Conservation (phyloP, 2,888 invertebrate species). For the Byasa hedistus region DNA sequence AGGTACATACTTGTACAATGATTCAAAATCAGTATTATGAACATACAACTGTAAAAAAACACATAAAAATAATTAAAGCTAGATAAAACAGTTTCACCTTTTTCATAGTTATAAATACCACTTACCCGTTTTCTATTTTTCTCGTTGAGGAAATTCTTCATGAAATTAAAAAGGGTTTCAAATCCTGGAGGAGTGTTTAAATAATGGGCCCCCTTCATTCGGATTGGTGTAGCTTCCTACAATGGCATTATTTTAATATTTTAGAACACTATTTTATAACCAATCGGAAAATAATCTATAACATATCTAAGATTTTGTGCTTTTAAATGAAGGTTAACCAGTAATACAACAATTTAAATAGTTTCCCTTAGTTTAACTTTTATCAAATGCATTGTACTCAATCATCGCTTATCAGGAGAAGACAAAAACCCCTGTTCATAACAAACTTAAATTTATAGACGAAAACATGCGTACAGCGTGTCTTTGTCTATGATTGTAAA, state of each 20-base stretch:
- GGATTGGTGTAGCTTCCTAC: constrained; percentile 77
- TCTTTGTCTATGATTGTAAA: too few relatives aligned
- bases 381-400: neutral
- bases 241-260: constrained; percentile 32
- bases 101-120: constrained; percentile 5
- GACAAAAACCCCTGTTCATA: too few relatives aligned
- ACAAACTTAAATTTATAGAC: too few relatives aligned
- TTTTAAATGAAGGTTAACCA: neutral
- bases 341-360: neutral
- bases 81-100: neutral
- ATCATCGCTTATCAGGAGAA: too few relatives aligned
- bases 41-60: constrained; percentile 60
- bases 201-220: constrained; percentile 76
- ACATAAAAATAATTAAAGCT: neutral
- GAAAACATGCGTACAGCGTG: too few relatives aligned
- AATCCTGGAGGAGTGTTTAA: constrained; percentile 72
- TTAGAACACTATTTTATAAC: too few relatives aligned
- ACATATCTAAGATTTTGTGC: neutral
- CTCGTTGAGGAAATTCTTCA: constrained; percentile 71
- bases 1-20: constrained; percentile 77
- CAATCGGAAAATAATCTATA: neutral
- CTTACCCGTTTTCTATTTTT: constrained; percentile 74
- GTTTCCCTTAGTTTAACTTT: neutral
- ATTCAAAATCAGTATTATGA: constrained; percentile 68
- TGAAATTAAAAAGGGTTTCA: constrained; percentile 69